Percentiles rank a stretch among this genome's conserved stretches.
Evolutionary conservation across 2,113 vertebrate genomes (phyloP).

Genomic region (Archilochus colubris): DNA sequence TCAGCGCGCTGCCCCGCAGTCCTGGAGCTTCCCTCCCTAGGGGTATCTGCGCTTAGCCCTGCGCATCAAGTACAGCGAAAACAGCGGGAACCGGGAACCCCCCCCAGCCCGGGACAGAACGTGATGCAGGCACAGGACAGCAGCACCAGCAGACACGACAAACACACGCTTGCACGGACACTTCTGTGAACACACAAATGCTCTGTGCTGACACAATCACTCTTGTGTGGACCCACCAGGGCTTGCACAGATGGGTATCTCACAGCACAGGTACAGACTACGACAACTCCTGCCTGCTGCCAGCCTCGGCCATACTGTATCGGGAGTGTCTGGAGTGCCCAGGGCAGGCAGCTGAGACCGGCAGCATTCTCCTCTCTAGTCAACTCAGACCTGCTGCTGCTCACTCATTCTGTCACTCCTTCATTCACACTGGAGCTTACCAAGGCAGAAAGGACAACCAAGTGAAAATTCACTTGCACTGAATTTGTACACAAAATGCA

Average conservation of each 20-base stretch:
- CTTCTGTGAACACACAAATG: fast-evolving
- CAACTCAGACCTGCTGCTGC: neutral
- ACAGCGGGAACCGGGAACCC: no score
- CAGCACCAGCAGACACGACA: neutral
- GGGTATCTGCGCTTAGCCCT: no score
- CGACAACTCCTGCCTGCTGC: neutral
- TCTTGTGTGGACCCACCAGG: fast-evolving
- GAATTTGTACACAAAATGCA: fast-evolving
- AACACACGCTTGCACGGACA: neutral
- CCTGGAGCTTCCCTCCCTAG: no score
- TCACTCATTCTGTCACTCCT: neutral
- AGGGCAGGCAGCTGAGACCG: neutral
- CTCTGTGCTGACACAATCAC: neutral
- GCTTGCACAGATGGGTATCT: neutral
- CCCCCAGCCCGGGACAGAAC: neutral
- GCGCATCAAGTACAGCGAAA: no score
- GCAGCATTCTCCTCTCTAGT: fast-evolving
- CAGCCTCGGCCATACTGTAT: neutral
- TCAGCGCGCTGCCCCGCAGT: no score
- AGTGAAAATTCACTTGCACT: fast-evolving
- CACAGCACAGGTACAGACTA: neutral
- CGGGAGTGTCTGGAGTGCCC: fast-evolving
- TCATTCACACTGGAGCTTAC: neutral
- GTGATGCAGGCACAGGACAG: fast-evolving
- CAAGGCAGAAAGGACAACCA: neutral